Evolutionary conservation across 2,797 vertebrate species (phyloP).

Genomic region (Girardinus metallicus): DNA sequence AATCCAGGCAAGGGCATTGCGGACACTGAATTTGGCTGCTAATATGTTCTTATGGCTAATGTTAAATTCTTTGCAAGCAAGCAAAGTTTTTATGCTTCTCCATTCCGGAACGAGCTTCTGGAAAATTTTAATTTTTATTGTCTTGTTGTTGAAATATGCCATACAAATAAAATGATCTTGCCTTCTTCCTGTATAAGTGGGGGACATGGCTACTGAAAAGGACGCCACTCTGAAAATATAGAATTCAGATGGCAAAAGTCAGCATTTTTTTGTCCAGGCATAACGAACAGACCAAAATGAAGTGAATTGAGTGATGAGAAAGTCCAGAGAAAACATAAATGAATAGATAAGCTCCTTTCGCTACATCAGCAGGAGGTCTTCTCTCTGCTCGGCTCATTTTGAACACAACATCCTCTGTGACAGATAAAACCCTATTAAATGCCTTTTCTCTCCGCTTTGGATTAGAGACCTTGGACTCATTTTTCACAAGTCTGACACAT

Average conservation of each 20-base stretch:
- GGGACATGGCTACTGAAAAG: background rate
- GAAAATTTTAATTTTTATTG: background rate
- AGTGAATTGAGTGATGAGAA: background rate
- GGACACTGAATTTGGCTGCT: background rate
- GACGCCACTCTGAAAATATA: background rate
- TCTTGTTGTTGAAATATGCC: background rate
- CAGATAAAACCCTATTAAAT: slow-evolving; percentile 54
- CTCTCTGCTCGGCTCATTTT: slow-evolving; percentile 40
- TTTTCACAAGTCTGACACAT: slow-evolving; percentile 39
- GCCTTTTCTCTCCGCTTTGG: slow-evolving; percentile 21
- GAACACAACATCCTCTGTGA: slow-evolving; percentile 20
- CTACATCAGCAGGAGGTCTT: slow-evolving; percentile 31
- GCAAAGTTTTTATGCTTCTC: background rate
- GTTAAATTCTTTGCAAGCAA: background rate
- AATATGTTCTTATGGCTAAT: background rate
- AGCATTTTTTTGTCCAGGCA: background rate
- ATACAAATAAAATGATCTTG: background rate
- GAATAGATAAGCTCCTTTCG: slow-evolving; percentile 30
- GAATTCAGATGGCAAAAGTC: background rate
- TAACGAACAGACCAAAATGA: background rate
- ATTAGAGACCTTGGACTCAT: slow-evolving; percentile 48
- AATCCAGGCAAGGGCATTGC: background rate
- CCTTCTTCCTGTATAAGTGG: background rate
- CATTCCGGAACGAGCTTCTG: background rate
- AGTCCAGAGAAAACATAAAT: slow-evolving; percentile 30